Conservation (phyloP, 1,140 invertebrate genomes). For the Bombus picipes region DNA sequence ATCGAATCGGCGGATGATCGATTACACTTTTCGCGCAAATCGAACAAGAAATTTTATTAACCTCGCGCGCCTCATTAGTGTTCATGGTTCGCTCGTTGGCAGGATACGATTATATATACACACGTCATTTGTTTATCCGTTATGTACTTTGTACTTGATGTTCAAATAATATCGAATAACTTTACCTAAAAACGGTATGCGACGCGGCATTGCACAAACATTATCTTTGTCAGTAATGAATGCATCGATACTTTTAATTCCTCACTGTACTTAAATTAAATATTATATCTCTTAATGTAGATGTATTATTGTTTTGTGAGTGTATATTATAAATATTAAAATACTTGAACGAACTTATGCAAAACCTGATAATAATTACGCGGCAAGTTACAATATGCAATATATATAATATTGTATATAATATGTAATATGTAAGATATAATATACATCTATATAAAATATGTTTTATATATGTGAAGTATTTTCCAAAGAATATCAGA, state of each 20-base stretch:
- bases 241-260: neutral
- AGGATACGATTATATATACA: neutral
- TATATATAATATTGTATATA: too few species aligned
- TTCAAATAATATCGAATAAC: neutral
- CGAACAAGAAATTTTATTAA: constrained; percentile 24
- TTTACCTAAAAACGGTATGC: neutral
- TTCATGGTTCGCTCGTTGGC: neutral
- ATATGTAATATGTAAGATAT: too few species aligned
- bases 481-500: too few species aligned
- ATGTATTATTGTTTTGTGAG: too few species aligned
- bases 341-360: too few species aligned
- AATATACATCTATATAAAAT: too few species aligned
- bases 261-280: too few species aligned
- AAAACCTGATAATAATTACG: too few species aligned
- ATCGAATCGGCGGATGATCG: constrained; percentile 33
- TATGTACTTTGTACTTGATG: neutral
- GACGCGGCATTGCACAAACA: neutral
- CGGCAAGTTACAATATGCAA: too few species aligned
- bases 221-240: neutral
- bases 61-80: constrained; percentile 14
- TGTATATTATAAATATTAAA: too few species aligned
- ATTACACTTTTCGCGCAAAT: constrained; percentile 5
- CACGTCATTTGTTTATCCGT: neutral
- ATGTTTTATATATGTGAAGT: too few species aligned
- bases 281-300: too few species aligned